Evolutionary conservation across 2,113 vertebrate species (phyloP).

Genomic region (Oceanites oceanicus): DNA sequence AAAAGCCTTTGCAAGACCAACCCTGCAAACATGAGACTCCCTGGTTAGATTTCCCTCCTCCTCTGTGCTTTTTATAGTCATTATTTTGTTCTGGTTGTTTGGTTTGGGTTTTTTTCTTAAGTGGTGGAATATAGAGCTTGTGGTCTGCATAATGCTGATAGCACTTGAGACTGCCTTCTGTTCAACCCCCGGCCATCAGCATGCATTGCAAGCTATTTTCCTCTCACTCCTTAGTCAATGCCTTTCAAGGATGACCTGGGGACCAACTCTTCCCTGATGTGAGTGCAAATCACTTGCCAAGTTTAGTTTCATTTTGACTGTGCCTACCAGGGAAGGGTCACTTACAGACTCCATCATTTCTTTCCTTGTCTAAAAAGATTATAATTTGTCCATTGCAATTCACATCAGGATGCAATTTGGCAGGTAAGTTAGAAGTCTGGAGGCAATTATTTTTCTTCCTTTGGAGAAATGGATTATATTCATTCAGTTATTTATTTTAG

Average conservation of each 20-base stretch:
- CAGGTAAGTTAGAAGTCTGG: conserved; percentile 48
- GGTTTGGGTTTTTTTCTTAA: neutral
- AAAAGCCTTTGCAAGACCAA: neutral
- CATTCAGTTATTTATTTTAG: conserved; percentile 54
- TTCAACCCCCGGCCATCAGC: neutral
- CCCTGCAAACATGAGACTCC: neutral
- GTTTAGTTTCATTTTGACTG: conserved; percentile 30
- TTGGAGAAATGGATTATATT: conserved; percentile 43
- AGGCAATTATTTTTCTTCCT: conserved; percentile 62
- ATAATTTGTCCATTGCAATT: conserved; percentile 55
- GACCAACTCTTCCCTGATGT: neutral
- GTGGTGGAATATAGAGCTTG: neutral
- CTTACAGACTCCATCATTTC: conserved; percentile 28
- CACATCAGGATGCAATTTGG: conserved; percentile 66
- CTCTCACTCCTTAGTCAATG: neutral
- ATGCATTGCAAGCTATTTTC: neutral
- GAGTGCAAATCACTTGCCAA: conserved; percentile 44
- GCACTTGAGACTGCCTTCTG: conserved; percentile 43
- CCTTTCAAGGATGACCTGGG: conserved; percentile 8
- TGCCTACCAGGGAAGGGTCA: conserved; percentile 59
- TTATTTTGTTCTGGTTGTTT: neutral
- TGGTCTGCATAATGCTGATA: neutral
- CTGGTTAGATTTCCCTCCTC: neutral
- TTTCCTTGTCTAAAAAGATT: conserved; percentile 42
- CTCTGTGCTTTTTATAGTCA: neutral